Evolutionary conservation across 2,113 vertebrate genomes (phyloP), one percentile per base, ranked within the genome.

Genomic region (Delphinapterus leucas): DNA sequence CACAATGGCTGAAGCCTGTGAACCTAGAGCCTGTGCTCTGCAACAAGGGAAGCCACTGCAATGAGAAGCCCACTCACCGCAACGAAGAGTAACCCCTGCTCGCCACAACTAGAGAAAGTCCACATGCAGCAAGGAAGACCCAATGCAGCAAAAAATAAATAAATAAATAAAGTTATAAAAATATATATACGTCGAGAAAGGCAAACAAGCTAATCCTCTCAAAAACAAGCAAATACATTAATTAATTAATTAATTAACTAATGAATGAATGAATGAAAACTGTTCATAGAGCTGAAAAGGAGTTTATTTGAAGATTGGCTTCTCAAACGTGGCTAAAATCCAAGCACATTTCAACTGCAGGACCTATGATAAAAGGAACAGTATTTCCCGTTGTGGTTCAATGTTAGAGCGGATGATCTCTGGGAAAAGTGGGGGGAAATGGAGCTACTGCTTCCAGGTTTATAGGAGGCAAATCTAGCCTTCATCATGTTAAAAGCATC

Each of bases 301-400:
- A 88, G 47, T 81, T 83, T 73, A n/a, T 87, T 38, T 94, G 28
- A 90, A 97, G 88, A 92, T 23, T 3, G 15, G 33, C n/a, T 87
- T 92, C 44, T 92, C 83, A 13, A 81, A 71, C 9, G 10, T 23
- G 65, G 58, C 36, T 77, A 41, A 80, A 84, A n/a, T 67, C 20
- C 53, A 84, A 61, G 25, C 0, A 2, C 26, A 23, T 58, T 86
- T 23, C 82, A 33, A 38, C 84, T 26, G 47, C 68, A 86, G 49
- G 41, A 23, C 6, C 0, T 5, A 1, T 21, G 36, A 65, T 18
- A 68, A 68, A 92, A 94, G 58, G 1, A 23, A 26, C 63, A 14
- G 14, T 6, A 31, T 47, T 47, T 81, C 38, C 41, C 23, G 25
- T 25, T 71, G 20, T 60, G 38, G 6, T 73, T 81, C 67, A 47